Evolutionary conservation across 1,140 invertebrate genomes (phyloP).

Genomic region (Diorhabda carinulata): DNA sequence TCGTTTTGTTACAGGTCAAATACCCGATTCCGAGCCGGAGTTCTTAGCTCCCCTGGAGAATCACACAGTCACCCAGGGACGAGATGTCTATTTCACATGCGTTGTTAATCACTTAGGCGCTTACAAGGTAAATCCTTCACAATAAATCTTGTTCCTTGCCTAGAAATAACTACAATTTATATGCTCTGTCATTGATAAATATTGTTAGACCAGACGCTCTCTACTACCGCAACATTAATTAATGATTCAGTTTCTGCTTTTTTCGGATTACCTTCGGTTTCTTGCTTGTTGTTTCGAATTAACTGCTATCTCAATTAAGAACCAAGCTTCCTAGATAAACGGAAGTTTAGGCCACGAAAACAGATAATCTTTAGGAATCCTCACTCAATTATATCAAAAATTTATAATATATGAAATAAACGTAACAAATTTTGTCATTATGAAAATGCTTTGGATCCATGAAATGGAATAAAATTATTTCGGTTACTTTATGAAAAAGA

Average conservation of each 20-base stretch:
- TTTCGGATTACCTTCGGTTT: constrained; percentile 4
- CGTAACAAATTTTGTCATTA: too few species aligned
- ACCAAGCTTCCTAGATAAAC: too few species aligned
- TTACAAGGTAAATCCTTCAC: constrained; percentile 66
- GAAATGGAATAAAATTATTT: too few species aligned
- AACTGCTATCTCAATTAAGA: too few species aligned
- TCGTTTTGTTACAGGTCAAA: constrained; percentile 47
- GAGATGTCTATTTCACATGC: constrained; percentile 83
- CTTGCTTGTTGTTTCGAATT: background rate
- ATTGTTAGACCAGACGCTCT: constrained; percentile 14
- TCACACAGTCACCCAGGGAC: constrained; percentile 79
- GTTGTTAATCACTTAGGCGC: constrained; percentile 80
- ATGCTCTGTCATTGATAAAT: constrained; percentile 13
- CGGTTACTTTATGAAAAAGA: too few species aligned
- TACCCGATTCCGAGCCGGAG: constrained; percentile 59
- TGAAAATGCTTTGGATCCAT: too few species aligned
- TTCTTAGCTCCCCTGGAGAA: constrained; percentile 84
- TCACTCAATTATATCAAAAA: too few species aligned
- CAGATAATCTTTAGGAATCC: too few species aligned
- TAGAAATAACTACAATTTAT: constrained; percentile 16
- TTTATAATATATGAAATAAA: too few species aligned
- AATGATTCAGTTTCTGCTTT: constrained; percentile 5
- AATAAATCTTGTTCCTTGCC: constrained; percentile 15
- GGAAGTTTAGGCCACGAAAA: too few species aligned
- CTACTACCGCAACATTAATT: constrained; percentile 10